These are phyloP conservation scores for Toxostoma redivivum DNA, from an alignment of 2,113 vertebrate genomes.

Conservation along the genomic window DNA sequence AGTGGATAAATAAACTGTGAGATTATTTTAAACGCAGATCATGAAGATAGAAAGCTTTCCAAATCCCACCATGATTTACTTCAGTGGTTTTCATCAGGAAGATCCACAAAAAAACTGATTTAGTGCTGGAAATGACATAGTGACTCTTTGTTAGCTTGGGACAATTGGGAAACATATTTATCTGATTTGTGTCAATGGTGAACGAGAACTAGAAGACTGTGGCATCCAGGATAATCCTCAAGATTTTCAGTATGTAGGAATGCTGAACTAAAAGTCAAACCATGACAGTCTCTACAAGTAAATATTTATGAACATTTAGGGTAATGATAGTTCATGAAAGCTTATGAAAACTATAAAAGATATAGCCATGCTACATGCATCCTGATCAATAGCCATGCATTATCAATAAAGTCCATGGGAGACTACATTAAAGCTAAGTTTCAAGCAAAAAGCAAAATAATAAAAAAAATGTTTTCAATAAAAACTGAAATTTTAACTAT, in stretches of 20 bases:
- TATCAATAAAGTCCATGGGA: constrained; percentile 56
- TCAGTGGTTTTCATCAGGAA: not conserved
- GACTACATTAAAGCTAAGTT: constrained; percentile 36
- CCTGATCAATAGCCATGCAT: constrained; percentile 65
- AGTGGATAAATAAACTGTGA: not conserved
- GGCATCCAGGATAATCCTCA: not conserved
- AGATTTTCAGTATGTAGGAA: not conserved
- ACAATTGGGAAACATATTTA: not conserved
- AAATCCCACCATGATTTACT: not conserved
- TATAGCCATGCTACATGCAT: constrained; percentile 75
- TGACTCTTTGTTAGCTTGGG: not conserved
- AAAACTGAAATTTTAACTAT: not conserved
- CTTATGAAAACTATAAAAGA: constrained; percentile 47
- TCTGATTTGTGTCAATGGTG: not conserved
- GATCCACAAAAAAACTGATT: not conserved
- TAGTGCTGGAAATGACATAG: not conserved
- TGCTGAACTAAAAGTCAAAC: not conserved
- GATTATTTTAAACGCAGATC: not conserved
- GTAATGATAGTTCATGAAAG: constrained; percentile 40
- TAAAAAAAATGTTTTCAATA: not conserved
- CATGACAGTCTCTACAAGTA: constrained; percentile 1
- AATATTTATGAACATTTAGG: constrained; percentile 26
- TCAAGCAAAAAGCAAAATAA: constrained; percentile 34
- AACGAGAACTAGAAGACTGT: not conserved
- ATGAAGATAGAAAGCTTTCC: not conserved